Evolutionary conservation across 1,140 invertebrate species (phyloP), one percentile per base, ranked within the genome.

Genomic region (Propsilocerus akamusi): DNA sequence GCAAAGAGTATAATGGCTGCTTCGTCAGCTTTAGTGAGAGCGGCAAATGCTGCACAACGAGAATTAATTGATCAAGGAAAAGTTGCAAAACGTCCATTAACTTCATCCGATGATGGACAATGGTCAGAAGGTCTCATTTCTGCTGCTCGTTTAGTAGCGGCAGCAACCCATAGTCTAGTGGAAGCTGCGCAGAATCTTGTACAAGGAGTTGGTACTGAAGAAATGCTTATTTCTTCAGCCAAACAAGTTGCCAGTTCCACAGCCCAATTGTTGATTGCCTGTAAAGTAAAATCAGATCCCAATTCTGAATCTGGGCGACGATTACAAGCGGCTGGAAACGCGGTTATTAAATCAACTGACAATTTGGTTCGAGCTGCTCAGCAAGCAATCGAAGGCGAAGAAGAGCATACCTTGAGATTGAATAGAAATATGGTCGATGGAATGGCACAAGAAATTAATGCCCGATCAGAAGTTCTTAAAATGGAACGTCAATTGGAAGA

Each of bases 51-150:
- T 6, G 93, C 95, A 0, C 95, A 99, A 69, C 73, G 87, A 51
- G 93, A 98, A 64, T 73, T 97, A 0, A 92, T 97, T 49, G 83
- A 86, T 51, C 76, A 80, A 57, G 81, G 81, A 49, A 82, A 89
- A 69, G 83, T 94, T 24, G 82, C 85, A 0, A 71, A 83, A 12
- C 80, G 77, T 49, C 84, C 84, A 2, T 65, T 80, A 17, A 83
- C 78, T 12, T 86, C 81, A 25, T 90, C 86, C 0, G 92, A 97
- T 62, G 94, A 98, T 68, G 94, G 93, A 0, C 94, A 99, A 60
- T 99, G 95, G 96, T 97, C 93, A 0, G 93, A 98, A 68, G 96
- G 96, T 4, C 72, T 99, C 3, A 88, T 98, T 26, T 97, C 92
- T 0, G 96, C 95, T 0, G 93, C 96, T 1, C 74, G 90, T 53